phyloP scores from a whole-genome alignment of 2,888 invertebrate species.

The Allolobophora icterica region DNA sequence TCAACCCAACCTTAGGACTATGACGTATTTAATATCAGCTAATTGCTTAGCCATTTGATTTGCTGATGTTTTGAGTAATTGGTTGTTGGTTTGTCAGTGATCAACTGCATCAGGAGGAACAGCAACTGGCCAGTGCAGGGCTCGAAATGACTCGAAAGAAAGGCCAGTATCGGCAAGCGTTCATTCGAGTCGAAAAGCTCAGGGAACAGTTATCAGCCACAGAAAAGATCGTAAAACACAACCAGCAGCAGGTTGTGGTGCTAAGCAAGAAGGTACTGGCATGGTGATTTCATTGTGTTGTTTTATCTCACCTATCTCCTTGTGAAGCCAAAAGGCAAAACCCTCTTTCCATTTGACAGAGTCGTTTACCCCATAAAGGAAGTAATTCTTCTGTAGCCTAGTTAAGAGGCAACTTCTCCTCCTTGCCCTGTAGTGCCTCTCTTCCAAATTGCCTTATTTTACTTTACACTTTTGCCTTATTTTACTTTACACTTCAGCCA shows the following conservation, averaged over 20 bases:
- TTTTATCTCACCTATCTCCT: neutral
- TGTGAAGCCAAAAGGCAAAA: too few species aligned
- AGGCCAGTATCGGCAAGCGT: slow-evolving; percentile 15
- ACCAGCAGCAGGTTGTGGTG: slow-evolving; percentile 21
- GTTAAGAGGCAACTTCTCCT: neutral
- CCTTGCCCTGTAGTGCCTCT: neutral
- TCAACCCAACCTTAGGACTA: neutral
- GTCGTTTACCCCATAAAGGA: too few species aligned
- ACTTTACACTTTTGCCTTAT: neutral
- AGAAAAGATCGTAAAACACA: slow-evolving; percentile 19
- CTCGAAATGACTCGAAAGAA: slow-evolving; percentile 11
- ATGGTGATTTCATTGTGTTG: neutral
- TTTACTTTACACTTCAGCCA: neutral
- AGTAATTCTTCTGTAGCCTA: neutral
- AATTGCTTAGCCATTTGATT: neutral
- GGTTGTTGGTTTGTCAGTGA: neutral
- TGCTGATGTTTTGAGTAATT: neutral
- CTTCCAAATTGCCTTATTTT: too few species aligned
- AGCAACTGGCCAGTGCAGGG: neutral
- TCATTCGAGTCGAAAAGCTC: slow-evolving; percentile 31
- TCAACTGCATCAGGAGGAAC: neutral
- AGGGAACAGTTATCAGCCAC: slow-evolving; percentile 25
- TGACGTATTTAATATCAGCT: neutral
- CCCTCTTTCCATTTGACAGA: too few species aligned
- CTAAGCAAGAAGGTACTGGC: neutral